Evolutionary conservation across 2,797 vertebrate species (phyloP), one percentile per base, ranked within the genome.

Genomic region (Cottoperca gobio): DNA sequence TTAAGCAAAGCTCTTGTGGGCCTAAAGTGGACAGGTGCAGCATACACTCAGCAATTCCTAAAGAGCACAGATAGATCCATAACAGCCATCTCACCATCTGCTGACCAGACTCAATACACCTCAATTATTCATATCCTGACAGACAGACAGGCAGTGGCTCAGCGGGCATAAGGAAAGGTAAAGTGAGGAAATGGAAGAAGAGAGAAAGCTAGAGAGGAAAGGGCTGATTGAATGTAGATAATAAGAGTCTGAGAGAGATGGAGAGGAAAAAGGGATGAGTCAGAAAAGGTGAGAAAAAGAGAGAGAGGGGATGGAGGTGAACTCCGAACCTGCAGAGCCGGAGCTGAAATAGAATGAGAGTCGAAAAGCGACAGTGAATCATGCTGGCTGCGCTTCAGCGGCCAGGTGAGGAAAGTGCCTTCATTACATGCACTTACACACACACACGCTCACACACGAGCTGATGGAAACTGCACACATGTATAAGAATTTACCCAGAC

Each of bases 111-210:
- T 91, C 90, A 85, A 86, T 89, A 86, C 86, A 74, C 78, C 81
- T 94, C 84, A 91, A 94, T 93, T 93, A 94, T 94, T 94, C 81
- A 94, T 91, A 71, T 23, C 3, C 63, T 64, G 77, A 84, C 80
- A 78, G 86, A 75, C 72, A 65, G 68, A 76, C 79, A 75, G 79
- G 60, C 84, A 81, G 81, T 24, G 60, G 74, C 70, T 86, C 75
- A 42, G 39, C 8, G 9, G 42, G 64, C 52, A 37, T 33, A 45
- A 43, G 70, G 54, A 39, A 82, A 81, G 63, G 67, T 59, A 74
- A 61, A 79, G 64, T 37, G 54, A 66, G 55, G 50, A 61, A 85
- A 77, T 73, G 73, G 40, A 63, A 71, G 55, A 72, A 39, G 62
- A 54, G 64, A 10, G 42, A 45, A 81, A 59, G 54, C 52, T 45